Conservation (phyloP, 1,140 invertebrate genomes). For the Propsilocerus akamusi region DNA sequence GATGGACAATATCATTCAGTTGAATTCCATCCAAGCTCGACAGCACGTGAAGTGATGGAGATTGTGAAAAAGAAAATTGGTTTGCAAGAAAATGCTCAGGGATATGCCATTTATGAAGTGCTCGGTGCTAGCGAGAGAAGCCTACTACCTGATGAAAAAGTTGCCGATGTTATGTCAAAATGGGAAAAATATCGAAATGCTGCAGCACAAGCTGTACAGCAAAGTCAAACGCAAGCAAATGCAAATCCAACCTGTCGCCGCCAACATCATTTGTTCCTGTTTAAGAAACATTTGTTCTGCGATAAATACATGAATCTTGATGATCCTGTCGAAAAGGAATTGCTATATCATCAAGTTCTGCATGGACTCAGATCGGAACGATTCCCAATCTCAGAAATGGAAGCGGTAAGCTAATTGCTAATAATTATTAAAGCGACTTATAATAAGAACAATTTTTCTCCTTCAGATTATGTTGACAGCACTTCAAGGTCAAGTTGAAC, state of each 20-base stretch:
- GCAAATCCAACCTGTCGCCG: conserved; percentile 10
- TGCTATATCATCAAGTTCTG: conserved; percentile 89
- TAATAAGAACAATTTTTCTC: background rate
- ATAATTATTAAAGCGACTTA: background rate
- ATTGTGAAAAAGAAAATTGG: conserved; percentile 86
- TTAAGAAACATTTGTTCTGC: conserved; percentile 87
- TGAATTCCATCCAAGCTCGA: conserved; percentile 87
- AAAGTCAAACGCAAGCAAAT: conserved; percentile 12
- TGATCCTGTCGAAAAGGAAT: conserved; percentile 84
- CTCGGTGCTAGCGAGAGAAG: conserved; percentile 63
- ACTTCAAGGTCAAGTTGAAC: conserved; percentile 80
- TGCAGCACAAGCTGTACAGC: conserved; percentile 30
- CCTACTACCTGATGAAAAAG: conserved; percentile 66
- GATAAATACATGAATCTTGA: conserved; percentile 66
- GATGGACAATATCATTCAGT: conserved; percentile 89
- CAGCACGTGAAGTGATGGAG: conserved; percentile 75
- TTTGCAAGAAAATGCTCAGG: conserved; percentile 56
- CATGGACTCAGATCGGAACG: conserved; percentile 76
- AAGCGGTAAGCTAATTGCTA: conserved; percentile 51
- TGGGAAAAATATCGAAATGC: conserved; percentile 74
- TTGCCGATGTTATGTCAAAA: conserved; percentile 86
- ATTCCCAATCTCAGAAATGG: conserved; percentile 78
- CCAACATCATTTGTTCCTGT: conserved; percentile 49
- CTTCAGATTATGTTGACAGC: conserved; percentile 82
- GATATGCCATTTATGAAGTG: conserved; percentile 35